Evolutionary conservation across 2,888 invertebrate genomes (phyloP).

Genomic region (Patella ulyssiponensis): DNA sequence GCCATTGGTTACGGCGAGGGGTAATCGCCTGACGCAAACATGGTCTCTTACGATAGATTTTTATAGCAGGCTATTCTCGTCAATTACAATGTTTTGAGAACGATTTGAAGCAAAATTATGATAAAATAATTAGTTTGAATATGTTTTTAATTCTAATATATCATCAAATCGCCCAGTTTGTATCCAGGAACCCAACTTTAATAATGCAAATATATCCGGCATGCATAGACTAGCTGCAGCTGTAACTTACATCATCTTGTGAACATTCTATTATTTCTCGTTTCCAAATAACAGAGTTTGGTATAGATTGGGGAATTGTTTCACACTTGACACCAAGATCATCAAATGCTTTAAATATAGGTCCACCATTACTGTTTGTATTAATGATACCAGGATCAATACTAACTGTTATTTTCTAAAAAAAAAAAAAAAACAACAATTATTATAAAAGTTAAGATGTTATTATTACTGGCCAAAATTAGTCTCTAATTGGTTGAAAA

Average conservation of each 20-base stretch:
- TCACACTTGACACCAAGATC: slow-evolving; percentile 46
- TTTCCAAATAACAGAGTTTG: slow-evolving; percentile 52
- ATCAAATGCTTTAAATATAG: slow-evolving; percentile 47
- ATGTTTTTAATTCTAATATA: no score
- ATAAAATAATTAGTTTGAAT: no score
- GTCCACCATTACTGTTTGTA: slow-evolving; percentile 44
- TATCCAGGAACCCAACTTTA: no score
- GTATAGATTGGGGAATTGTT: slow-evolving; percentile 42
- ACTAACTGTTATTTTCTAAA: slow-evolving; percentile 52
- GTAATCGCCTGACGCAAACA: no score
- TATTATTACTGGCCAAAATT: background rate
- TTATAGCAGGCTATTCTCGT: no score
- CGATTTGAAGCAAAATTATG: no score
- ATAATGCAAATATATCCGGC: no score
- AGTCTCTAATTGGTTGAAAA: background rate
- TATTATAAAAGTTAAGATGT: background rate
- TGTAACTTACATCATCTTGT: background rate
- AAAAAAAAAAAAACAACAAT: slow-evolving; percentile 29
- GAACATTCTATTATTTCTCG: slow-evolving; percentile 44
- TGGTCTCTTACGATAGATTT: no score
- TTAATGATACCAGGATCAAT: slow-evolving; percentile 52
- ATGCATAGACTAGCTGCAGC: no score
- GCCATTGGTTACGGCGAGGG: no score
- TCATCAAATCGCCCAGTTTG: no score
- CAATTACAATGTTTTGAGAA: no score